Percentiles rank a stretch among this genome's conserved stretches.
Evolutionary conservation across 2,888 invertebrate species (phyloP).

Genomic region (Morinoia aosen): DNA sequence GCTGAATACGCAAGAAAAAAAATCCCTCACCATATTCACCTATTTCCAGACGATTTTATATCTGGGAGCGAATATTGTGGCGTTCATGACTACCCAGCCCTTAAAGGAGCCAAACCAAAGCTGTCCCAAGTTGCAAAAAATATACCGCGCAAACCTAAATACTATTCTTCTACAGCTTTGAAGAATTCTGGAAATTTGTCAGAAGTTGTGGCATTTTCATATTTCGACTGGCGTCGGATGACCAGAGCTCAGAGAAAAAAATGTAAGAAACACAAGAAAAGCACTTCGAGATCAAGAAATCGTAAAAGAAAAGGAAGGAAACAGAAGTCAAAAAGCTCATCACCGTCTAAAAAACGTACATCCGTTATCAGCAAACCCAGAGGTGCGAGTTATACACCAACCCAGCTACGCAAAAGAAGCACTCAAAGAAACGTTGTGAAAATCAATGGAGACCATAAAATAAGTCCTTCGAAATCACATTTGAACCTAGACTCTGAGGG

Average conservation of each 20-base stretch:
- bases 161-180: background rate
- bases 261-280: background rate
- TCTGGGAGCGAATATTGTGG: background rate
- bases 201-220: background rate
- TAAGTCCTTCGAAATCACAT: background rate
- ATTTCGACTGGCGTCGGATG: slow-evolving; percentile 10
- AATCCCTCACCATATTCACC: slow-evolving; percentile 25
- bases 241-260: background rate
- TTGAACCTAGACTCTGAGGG: background rate
- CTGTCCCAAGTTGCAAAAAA: background rate
- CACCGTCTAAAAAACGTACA: background rate
- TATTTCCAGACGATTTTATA: background rate
- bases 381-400: background rate
- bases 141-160: background rate
- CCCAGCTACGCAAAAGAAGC: background rate
- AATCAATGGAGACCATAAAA: background rate
- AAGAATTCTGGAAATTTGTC: background rate
- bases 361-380: background rate
- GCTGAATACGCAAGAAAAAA: background rate
- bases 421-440: background rate
- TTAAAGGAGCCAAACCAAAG: slow-evolving; percentile 30
- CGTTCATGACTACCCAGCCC: background rate
- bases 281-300: background rate
- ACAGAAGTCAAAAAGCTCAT: background rate
- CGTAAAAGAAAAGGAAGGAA: background rate